phyloP scores from a whole-genome alignment of 2,888 invertebrate genomes.

The Volucella bombylans region DNA sequence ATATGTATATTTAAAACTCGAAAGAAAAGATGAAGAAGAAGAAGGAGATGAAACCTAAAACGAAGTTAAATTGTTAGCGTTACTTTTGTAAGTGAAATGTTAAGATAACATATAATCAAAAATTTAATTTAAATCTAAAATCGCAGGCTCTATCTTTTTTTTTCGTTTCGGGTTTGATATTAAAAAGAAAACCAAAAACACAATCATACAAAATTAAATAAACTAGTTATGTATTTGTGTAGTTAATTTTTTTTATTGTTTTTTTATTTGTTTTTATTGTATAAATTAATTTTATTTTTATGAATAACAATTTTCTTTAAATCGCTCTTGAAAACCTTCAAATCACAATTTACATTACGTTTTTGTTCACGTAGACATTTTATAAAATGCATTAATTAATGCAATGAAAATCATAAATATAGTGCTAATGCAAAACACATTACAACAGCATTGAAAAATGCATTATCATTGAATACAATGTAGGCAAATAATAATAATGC shows the following conservation, averaged over 20 bases:
- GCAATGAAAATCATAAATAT: too few species aligned
- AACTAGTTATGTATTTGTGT: slow-evolving; percentile 50
- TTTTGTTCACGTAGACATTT: too few species aligned
- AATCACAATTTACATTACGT: too few species aligned
- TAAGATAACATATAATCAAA: slow-evolving; percentile 45
- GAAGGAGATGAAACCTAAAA: slow-evolving; percentile 40
- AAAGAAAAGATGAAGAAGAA: neutral
- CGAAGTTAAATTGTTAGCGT: slow-evolving; percentile 70
- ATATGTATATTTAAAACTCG: slow-evolving; percentile 40
- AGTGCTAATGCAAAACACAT: too few species aligned
- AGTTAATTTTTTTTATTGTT: slow-evolving; percentile 49
- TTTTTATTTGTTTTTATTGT: slow-evolving; percentile 62
- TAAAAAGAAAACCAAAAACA: slow-evolving; percentile 4
- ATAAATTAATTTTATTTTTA: slow-evolving; percentile 71
- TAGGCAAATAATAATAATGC: too few species aligned
- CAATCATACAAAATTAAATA: slow-evolving; percentile 32
- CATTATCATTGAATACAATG: too few species aligned
- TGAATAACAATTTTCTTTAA: slow-evolving; percentile 52
- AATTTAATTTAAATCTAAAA: slow-evolving; percentile 9
- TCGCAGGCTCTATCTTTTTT: slow-evolving; percentile 32
- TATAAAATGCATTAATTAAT: too few species aligned
- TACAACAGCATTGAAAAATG: too few species aligned
- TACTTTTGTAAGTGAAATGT: slow-evolving; percentile 66
- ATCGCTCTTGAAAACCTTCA: too few species aligned
- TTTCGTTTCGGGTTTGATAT: neutral